Evolutionary conservation across 2,888 invertebrate species (phyloP).

Genomic region (Sphinx pinastri): DNA sequence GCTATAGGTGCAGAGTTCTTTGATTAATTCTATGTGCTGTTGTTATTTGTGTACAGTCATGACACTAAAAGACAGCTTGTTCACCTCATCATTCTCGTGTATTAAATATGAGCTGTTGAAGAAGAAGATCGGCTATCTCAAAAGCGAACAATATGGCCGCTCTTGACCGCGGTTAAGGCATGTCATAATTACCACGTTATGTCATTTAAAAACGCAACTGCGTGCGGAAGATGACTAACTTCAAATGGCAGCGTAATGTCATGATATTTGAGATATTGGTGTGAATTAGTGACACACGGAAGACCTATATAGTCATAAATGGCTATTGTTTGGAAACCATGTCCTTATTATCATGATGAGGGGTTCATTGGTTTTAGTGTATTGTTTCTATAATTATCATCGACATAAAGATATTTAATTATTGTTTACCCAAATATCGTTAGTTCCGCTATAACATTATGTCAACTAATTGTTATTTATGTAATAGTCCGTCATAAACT

Average conservation of each 20-base stretch:
- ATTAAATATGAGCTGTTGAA: too few species aligned
- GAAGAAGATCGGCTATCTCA: too few species aligned
- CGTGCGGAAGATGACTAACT: constrained; percentile 2
- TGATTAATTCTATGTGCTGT: too few species aligned
- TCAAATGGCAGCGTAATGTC: too few species aligned
- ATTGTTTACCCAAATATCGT: neutral
- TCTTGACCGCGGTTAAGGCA: neutral
- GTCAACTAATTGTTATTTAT: neutral
- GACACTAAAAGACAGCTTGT: too few species aligned
- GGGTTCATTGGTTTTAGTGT: neutral
- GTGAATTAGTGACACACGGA: constrained; percentile 17
- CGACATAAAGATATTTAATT: too few species aligned
- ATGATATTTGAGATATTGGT: neutral
- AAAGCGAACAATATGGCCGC: neutral
- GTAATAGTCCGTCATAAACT: neutral
- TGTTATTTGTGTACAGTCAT: too few species aligned
- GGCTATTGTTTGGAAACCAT: neutral
- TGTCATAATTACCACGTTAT: constrained; percentile 15
- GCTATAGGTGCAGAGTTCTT: too few species aligned
- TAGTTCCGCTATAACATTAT: constrained; percentile 3
- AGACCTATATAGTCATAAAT: neutral
- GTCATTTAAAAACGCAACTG: neutral
- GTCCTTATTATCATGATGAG: neutral
- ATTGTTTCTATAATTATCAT: neutral
- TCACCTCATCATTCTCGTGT: too few species aligned